A percentile compares a stretch with the other conserved stretches of the same genome.
phyloP scores from a whole-genome alignment of 1,140 invertebrate genomes.

The Heliconius melpomene region DNA sequence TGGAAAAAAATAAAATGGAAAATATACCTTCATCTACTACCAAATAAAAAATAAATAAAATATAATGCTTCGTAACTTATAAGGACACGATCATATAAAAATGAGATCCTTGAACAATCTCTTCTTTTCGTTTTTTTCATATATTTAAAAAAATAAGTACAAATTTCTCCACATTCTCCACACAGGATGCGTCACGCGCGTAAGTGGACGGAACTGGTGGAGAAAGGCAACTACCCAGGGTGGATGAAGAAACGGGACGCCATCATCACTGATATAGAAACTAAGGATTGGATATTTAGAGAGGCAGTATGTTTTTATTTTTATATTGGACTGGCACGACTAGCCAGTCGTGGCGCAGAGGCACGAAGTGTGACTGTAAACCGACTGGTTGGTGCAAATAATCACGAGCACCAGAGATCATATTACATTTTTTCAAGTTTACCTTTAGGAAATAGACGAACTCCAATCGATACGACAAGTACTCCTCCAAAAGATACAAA shows the following conservation, averaged over 20 bases:
- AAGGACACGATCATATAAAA: too few species aligned
- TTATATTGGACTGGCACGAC: too few species aligned
- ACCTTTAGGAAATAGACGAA: slow-evolving; percentile 83
- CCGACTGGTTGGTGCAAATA: too few species aligned
- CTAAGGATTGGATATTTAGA: slow-evolving; percentile 72
- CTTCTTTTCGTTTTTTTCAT: not conserved
- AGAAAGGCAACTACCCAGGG: slow-evolving; percentile 51
- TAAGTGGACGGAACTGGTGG: slow-evolving; percentile 62
- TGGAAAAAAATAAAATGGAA: too few species aligned
- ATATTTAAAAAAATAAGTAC: not conserved
- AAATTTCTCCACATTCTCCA: not conserved
- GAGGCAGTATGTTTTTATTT: slow-evolving; percentile 56
- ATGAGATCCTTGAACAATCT: too few species aligned
- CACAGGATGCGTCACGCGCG: slow-evolving; percentile 64
- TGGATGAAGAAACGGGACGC: slow-evolving; percentile 65
- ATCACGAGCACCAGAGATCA: too few species aligned
- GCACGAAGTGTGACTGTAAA: too few species aligned
- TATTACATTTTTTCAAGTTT: too few species aligned
- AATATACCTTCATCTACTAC: too few species aligned
- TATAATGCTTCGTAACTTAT: too few species aligned
- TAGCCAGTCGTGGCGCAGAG: too few species aligned
- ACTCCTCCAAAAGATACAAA: slow-evolving; percentile 72
- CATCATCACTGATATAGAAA: slow-evolving; percentile 68
- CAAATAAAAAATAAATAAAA: too few species aligned
- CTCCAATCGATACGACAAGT: slow-evolving; percentile 82